A percentile compares a stretch with the other conserved stretches of the same genome.
Conservation (phyloP, 2,797 vertebrate genomes). For the Loriculus beryllinus region DNA sequence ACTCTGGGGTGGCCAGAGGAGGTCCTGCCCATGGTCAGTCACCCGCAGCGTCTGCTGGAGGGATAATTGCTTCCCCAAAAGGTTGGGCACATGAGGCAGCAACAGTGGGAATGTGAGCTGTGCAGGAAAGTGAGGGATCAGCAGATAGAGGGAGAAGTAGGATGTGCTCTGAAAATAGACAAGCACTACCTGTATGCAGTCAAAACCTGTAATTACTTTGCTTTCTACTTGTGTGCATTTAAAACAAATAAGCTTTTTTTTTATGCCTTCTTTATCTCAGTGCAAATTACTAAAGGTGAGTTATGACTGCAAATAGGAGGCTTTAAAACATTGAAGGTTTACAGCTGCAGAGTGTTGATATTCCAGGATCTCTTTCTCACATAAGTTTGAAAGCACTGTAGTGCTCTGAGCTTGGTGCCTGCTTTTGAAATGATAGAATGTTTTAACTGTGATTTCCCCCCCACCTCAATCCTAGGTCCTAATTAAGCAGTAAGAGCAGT, state of each 20-base stretch:
- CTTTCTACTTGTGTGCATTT: not conserved
- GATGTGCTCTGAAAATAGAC: not conserved
- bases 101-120: fast-evolving
- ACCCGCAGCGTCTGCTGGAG: fast-evolving
- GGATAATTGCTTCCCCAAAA: fast-evolving
- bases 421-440: not conserved
- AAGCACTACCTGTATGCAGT: not conserved
- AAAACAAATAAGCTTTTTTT: not conserved
- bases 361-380: not conserved
- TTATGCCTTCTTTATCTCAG: not conserved
- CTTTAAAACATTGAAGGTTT: not conserved
- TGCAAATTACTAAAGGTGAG: not conserved
- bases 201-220: not conserved
- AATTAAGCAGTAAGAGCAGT: slow-evolving; percentile 31
- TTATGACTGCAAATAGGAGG: not conserved
- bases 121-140: not conserved
- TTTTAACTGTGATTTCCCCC: not conserved
- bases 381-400: not conserved
- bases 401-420: not conserved
- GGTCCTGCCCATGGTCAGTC: fast-evolving
- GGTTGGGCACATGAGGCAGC: fast-evolving
- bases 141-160: not conserved
- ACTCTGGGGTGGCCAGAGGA: fast-evolving
- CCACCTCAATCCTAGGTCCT: not conserved
- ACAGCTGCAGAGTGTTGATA: not conserved